Evolutionary conservation across 2,113 vertebrate genomes (phyloP).

Genomic region (Cercopithecus mona): DNA sequence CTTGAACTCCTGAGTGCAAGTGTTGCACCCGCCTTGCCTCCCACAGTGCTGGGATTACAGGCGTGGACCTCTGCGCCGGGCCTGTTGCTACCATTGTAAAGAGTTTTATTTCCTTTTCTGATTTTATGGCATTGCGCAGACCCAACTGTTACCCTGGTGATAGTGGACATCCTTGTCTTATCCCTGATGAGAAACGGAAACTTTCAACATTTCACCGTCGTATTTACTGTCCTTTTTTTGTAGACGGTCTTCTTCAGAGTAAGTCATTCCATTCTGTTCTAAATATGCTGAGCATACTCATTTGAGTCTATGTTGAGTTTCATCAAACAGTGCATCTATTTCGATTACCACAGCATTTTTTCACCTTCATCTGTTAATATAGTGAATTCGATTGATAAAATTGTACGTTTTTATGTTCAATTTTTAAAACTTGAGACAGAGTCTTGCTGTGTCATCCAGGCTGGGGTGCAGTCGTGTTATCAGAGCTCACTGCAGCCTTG

Average conservation of each 20-base stretch:
- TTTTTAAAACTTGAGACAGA: too few species aligned
- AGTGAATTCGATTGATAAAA: not conserved
- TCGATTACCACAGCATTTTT: too few species aligned
- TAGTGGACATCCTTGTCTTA: not conserved
- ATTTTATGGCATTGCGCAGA: not conserved
- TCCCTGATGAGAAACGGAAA: not conserved
- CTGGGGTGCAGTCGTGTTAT: too few species aligned
- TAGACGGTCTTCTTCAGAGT: not conserved
- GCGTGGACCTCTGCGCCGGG: fast-evolving
- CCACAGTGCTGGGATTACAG: not conserved
- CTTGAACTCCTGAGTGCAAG: too few species aligned
- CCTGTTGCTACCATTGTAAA: not conserved
- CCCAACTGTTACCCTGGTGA: not conserved
- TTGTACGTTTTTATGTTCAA: too few species aligned
- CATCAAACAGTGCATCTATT: too few species aligned
- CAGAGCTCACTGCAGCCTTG: too few species aligned
- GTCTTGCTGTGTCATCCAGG: too few species aligned
- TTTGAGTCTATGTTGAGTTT: too few species aligned
- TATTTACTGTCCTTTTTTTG: not conserved
- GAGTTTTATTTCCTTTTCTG: not conserved
- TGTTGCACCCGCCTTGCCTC: too few species aligned
- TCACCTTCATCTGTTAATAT: not conserved
- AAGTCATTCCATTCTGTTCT: too few species aligned
- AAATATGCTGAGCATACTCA: too few species aligned
- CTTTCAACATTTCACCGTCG: not conserved